Evolutionary conservation across 2,113 vertebrate genomes (phyloP).

Genomic region (Centropus unirufus): DNA sequence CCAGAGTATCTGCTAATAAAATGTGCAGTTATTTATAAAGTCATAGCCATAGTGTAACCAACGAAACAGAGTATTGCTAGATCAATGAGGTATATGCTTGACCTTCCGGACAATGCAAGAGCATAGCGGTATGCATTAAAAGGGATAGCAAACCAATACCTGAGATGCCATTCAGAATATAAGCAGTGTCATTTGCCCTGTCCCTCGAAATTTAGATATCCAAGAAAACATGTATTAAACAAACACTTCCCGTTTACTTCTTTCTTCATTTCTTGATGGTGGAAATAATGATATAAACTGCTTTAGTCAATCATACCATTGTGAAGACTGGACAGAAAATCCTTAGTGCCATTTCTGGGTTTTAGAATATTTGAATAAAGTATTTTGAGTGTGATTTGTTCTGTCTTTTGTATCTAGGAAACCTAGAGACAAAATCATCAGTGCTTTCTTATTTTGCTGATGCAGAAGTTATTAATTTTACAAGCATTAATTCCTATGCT

Average conservation of each 20-base stretch:
- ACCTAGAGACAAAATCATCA: neutral
- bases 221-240: neutral
- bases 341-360: neutral
- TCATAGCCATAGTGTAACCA: neutral
- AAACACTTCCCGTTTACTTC: neutral
- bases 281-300: neutral
- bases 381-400: neutral
- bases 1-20: neutral
- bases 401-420: neutral
- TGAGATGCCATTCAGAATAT: neutral
- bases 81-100: neutral
- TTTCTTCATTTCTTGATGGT: neutral
- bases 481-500: neutral
- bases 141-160: neutral
- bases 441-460: neutral
- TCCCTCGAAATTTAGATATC: neutral
- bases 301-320: neutral
- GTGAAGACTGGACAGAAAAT: neutral
- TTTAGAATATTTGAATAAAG: neutral
- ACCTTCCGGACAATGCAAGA: neutral
- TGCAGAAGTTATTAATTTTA: neutral
- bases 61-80: neutral
- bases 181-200: neutral
- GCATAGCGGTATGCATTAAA: neutral
- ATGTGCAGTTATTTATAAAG: neutral